Percentiles rank a stretch among this genome's conserved stretches.
Conservation (phyloP, 2,888 invertebrate genomes). For the Gisinianus flammeolus region DNA sequence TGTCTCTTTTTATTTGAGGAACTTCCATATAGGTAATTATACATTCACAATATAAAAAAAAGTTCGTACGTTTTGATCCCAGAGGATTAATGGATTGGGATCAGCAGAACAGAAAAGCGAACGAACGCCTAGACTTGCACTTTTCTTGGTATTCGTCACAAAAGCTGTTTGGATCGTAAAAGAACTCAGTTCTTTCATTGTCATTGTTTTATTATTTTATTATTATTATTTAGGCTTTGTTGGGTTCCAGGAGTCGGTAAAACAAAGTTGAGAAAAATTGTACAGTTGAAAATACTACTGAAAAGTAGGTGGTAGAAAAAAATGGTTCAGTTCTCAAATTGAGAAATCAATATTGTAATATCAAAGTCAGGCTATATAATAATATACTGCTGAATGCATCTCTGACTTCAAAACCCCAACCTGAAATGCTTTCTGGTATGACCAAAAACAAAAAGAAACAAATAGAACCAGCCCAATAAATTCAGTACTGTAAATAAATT, state of each 20-base stretch:
- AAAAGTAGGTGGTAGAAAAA: too few relatives aligned
- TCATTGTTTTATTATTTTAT: not conserved
- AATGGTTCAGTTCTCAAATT: too few relatives aligned
- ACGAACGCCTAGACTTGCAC: slow-evolving; percentile 19
- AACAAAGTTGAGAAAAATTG: too few relatives aligned
- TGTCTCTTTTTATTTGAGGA: not conserved
- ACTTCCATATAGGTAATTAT: not conserved
- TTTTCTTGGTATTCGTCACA: slow-evolving; percentile 1
- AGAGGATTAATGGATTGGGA: slow-evolving; percentile 20
- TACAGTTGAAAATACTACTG: too few relatives aligned
- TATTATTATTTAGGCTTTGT: not conserved
- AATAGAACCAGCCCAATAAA: too few relatives aligned
- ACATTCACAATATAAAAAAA: not conserved
- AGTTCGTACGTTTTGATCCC: slow-evolving; percentile 27
- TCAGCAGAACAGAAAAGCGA: slow-evolving; percentile 26
- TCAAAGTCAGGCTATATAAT: too few relatives aligned
- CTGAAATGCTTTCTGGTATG: too few relatives aligned
- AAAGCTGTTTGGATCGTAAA: slow-evolving; percentile 35
- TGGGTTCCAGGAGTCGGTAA: not conserved
- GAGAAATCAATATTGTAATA: too few relatives aligned
- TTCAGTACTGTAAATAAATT: too few relatives aligned
- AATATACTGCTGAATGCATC: too few relatives aligned
- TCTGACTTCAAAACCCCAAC: too few relatives aligned
- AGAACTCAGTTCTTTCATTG: slow-evolving; percentile 28
- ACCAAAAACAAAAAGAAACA: too few relatives aligned